Evolutionary conservation across 2,113 vertebrate genomes (phyloP).

Genomic region (Notiomystis cincta): DNA sequence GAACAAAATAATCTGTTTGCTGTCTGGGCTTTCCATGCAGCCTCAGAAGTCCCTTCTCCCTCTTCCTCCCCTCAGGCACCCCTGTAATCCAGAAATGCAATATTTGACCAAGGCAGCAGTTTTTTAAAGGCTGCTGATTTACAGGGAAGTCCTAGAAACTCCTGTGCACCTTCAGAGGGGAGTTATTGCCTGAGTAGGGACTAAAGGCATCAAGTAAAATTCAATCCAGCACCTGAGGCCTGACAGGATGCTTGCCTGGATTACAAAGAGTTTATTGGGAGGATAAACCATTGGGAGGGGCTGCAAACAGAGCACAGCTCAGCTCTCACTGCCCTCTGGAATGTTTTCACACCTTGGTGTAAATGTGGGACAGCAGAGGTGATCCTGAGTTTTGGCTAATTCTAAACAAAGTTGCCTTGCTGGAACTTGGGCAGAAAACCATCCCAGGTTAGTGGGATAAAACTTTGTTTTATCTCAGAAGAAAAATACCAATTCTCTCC

Average conservation of each 20-base stretch:
- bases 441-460: not conserved
- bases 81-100: not conserved
- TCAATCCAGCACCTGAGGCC: not conserved
- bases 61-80: not conserved
- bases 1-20: slow-evolving; percentile 1
- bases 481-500: not conserved
- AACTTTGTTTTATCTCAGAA: not conserved
- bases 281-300: not conserved
- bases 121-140: not conserved
- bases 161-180: not conserved
- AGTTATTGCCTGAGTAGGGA: not conserved
- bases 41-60: not conserved
- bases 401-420: not conserved
- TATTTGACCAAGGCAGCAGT: not conserved
- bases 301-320: not conserved
- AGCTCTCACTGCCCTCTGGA: not conserved
- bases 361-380: not conserved
- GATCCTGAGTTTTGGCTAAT: not conserved
- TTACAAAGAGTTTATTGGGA: not conserved
- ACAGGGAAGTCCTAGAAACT: not conserved
- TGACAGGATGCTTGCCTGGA: not conserved
- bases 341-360: rapidly evolving
- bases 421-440: not conserved
- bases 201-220: not conserved
- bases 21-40: not conserved